Conservation (phyloP, 2,888 invertebrate species). For the Rhaphigaster nebulosa region DNA sequence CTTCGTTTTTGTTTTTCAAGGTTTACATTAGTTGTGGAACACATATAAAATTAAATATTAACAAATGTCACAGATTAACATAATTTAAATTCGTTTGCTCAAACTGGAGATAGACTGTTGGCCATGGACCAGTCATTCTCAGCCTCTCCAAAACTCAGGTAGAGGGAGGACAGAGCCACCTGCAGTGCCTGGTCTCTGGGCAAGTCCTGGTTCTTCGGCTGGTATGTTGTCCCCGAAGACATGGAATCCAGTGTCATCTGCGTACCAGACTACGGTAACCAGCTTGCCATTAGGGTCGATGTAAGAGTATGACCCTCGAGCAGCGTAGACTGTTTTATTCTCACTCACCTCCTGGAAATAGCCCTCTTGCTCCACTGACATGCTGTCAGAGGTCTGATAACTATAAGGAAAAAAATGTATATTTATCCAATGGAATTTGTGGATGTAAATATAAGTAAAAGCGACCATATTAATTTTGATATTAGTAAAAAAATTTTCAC, state of each 20-base stretch:
- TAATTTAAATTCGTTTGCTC: not conserved
- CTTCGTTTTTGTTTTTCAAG: no score
- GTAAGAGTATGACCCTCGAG: conserved; percentile 1
- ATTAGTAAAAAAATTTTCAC: no score
- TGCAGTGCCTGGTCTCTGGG: not conserved
- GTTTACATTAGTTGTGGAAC: no score
- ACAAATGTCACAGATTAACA: not conserved
- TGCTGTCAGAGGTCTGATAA: conserved; percentile 12
- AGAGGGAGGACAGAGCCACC: not conserved
- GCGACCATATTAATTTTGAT: no score
- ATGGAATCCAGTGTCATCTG: conserved; percentile 23
- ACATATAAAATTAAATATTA: no score
- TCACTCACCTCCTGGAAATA: not conserved
- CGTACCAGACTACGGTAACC: conserved; percentile 1
- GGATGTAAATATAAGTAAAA: no score
- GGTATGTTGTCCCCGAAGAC: not conserved
- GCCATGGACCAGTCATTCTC: no score
- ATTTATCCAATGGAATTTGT: no score
- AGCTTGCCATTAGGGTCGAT: not conserved
- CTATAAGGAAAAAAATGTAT: not conserved
- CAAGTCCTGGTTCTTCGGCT: not conserved
- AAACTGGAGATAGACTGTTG: not conserved
- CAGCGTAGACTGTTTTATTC: conserved; percentile 31
- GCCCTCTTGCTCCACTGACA: conserved; percentile 12
- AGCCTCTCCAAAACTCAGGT: conserved; percentile 30